A percentile compares a stretch with the other conserved stretches of the same genome.
Conservation (phyloP, 2,797 vertebrate genomes). For the Pogonophryne albipinna region DNA sequence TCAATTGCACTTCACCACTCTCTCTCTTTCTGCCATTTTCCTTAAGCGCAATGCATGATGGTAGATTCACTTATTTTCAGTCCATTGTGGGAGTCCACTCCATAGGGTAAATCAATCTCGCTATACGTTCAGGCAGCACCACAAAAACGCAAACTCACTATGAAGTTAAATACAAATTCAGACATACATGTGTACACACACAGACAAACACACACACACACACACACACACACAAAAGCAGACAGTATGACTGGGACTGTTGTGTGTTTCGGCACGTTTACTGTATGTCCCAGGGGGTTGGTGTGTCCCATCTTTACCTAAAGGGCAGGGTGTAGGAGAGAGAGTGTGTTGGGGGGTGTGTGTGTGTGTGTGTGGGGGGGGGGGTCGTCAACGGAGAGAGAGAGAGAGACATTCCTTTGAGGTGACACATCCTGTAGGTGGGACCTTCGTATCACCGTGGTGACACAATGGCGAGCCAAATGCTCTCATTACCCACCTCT, state of each 20-base stretch:
- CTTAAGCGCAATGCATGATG: too few relatives aligned
- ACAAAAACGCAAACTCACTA: too few relatives aligned
- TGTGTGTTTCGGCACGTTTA: constrained; percentile 72
- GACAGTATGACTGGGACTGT: not conserved
- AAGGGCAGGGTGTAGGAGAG: constrained; percentile 33
- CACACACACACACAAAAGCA: not conserved
- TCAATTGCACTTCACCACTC: too few relatives aligned
- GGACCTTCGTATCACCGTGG: constrained; percentile 68
- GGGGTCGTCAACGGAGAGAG: not conserved
- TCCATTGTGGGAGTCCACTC: too few relatives aligned
- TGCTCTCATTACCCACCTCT: constrained; percentile 67
- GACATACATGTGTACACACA: not conserved
- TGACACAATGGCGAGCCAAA: constrained; percentile 80
- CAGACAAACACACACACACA: not conserved
- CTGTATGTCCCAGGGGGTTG: constrained; percentile 39
- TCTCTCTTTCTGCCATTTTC: too few relatives aligned
- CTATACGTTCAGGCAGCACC: too few relatives aligned
- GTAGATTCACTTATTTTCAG: too few relatives aligned
- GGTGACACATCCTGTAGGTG: constrained; percentile 84
- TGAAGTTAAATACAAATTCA: too few relatives aligned
- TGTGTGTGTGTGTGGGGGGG: not conserved
- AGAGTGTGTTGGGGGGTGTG: not conserved
- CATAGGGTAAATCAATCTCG: too few relatives aligned
- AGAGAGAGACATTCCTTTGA: constrained; percentile 75
- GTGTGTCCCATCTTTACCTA: constrained; percentile 59